A percentile compares a stretch with the other conserved stretches of the same genome.
Conservation (phyloP, 2,113 vertebrate genomes). For the Phalacrocorax aristotelis region DNA sequence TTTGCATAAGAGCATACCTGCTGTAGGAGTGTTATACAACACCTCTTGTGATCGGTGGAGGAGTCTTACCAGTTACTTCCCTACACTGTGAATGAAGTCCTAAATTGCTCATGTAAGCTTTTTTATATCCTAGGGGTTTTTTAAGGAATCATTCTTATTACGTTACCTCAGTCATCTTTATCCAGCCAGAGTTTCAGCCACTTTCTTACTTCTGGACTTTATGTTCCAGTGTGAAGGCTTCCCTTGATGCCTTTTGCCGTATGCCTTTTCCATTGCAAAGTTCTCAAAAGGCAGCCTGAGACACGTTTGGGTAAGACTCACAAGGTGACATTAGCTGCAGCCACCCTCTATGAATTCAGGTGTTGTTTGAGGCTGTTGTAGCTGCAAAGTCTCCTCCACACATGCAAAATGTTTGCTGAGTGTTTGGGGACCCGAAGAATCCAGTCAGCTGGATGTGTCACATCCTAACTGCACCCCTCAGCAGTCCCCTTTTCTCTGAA, state of each 20-base stretch:
- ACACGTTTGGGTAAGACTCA: neutral
- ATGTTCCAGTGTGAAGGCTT: neutral
- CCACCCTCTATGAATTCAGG: neutral
- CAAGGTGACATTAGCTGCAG: neutral
- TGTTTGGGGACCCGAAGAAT: neutral
- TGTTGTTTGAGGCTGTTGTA: neutral
- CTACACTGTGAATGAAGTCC: neutral
- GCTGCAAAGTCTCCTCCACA: neutral
- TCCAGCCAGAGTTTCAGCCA: neutral
- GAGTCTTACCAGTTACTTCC: neutral
- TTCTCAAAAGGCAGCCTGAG: neutral
- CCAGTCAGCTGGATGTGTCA: neutral
- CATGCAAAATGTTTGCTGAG: neutral
- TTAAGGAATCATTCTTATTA: neutral
- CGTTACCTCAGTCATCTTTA: neutral
- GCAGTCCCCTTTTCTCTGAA: neutral
- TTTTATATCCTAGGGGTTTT: neutral
- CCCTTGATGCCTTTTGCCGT: neutral
- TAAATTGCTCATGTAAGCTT: neutral
- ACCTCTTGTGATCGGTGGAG: neutral
- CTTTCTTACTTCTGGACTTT: neutral
- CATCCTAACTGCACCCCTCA: neutral
- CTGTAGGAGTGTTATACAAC: neutral
- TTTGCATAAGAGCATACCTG: constrained; percentile 8
- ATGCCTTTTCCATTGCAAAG: neutral